Evolutionary conservation across 2,113 vertebrate genomes (phyloP), one percentile per base, ranked within the genome.

Genomic region (Burhinus oedicnemus): DNA sequence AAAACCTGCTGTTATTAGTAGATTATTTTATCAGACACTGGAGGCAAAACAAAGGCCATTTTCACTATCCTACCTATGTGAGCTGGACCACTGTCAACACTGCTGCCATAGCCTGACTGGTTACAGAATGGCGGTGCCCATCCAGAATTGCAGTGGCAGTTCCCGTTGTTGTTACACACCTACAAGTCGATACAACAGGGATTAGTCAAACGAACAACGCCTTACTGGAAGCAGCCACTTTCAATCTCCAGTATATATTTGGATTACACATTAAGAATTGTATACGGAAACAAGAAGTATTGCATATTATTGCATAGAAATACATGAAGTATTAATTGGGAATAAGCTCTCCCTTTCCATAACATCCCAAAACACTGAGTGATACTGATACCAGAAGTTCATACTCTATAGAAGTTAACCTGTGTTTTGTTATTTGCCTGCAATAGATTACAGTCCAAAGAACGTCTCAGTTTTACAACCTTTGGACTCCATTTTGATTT

Each of bases 1-100:
- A 44, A 15, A 32, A 4, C 0, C 2, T 29, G 29, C 26, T 32
- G 62, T 36, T 49, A 12, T 23, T 18, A 29, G 13, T 0, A 44
- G 60, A n/a, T 82, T 6, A 10, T 89, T 95, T 79, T 30, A 8
- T 47, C 16, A 32, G 57, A 5, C 5, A 14, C 2, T 22, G 58
- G 36, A 47, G 27, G 44, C 58, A 81, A 49, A 42, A 25, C 5
- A 6, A 42, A 58, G 74, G 42, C 8, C 52, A 32, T 57, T 26
- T 20, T 40, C 68, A 34, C 21, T 9, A 8, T 49, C 93, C 57
- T 94, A 99, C 99, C 99, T 57, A 91, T 98, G 90, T 98, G 96
- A 74, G 99, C 95, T 26, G 99, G 99, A 2, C 99, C 99, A 12
- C 99, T 99, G 95, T 99, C 97, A 14, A 98, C 52, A 7, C 99